Conservation (phyloP, 2,797 vertebrate species). For the Peromyscus eremicus region DNA sequence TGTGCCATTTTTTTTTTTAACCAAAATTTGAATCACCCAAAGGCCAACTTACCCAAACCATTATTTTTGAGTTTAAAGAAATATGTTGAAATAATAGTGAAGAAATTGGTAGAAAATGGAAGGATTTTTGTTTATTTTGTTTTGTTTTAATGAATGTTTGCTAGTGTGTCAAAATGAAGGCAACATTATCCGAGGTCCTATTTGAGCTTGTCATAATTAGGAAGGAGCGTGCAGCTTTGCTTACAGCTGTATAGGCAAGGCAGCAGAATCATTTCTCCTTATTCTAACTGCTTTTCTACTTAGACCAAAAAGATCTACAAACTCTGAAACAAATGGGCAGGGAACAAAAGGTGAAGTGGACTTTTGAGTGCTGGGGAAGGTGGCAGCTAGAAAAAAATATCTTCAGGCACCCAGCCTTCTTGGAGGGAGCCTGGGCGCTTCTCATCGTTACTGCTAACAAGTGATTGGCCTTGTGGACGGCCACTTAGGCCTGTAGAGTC, state of each 20-base stretch:
- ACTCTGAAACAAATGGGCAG: conserved; percentile 42
- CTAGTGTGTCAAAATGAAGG: neutral
- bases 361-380: neutral
- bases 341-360: conserved; percentile 6
- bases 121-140: neutral
- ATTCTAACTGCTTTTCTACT: neutral
- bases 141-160: neutral
- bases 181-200: neutral
- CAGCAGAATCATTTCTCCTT: neutral
- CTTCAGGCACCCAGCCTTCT: neutral
- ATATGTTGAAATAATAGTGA: conserved; percentile 23
- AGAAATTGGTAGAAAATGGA: conserved; percentile 41
- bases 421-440: neutral
- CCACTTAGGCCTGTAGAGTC: neutral
- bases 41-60: conserved; percentile 19
- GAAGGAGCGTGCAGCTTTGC: neutral
- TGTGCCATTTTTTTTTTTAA: neutral
- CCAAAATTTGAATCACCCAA: conserved; percentile 51
- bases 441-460: conserved; percentile 15
- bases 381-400: neutral
- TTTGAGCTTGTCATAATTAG: conserved; percentile 41
- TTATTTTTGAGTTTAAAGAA: conserved; percentile 61
- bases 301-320: conserved; percentile 45
- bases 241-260: neutral
- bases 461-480: neutral